A percentile compares a stretch with the other conserved stretches of the same genome.
Conservation (phyloP, 1,140 invertebrate genomes). For the Drosophila subobscura region DNA sequence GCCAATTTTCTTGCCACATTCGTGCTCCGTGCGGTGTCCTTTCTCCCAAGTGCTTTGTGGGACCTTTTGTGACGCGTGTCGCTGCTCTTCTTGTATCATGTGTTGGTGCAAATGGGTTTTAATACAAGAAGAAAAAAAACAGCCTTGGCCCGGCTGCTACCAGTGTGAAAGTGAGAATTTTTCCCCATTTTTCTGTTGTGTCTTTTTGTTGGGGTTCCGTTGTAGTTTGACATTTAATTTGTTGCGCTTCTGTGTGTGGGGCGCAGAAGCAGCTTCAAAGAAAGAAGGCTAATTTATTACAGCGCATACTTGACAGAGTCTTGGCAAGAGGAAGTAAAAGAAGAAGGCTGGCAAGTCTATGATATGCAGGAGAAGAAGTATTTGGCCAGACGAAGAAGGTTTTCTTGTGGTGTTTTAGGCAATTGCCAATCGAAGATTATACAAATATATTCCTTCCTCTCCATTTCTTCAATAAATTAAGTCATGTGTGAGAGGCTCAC, state of each 20-base stretch:
- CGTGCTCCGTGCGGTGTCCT: constrained; percentile 12
- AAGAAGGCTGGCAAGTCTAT: not conserved
- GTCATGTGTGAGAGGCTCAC: too few relatives aligned
- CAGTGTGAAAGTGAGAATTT: constrained; percentile 51
- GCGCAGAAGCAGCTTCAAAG: constrained; percentile 21
- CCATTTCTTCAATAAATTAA: too few relatives aligned
- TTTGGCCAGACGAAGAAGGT: too few relatives aligned
- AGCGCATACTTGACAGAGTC: not conserved
- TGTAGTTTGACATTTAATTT: constrained; percentile 75
- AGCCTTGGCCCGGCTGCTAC: not conserved
- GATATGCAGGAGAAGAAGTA: too few relatives aligned
- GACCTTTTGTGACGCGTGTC: constrained; percentile 50
- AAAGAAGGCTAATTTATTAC: constrained; percentile 58
- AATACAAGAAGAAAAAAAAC: constrained; percentile 54
- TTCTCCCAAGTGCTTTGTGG: constrained; percentile 26
- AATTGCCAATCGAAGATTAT: too few relatives aligned
- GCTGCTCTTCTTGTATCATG: constrained; percentile 58
- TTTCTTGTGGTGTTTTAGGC: too few relatives aligned
- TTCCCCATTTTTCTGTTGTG: constrained; percentile 25
- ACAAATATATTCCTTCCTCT: too few relatives aligned
- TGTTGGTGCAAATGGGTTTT: constrained; percentile 79
- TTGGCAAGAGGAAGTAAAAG: not conserved
- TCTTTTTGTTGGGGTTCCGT: constrained; percentile 19
- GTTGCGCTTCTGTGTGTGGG: constrained; percentile 53
- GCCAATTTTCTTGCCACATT: constrained; percentile 73